Base-by-base conservation (phyloP, 2,888 invertebrate species). In the Theretra japonica region DNA sequence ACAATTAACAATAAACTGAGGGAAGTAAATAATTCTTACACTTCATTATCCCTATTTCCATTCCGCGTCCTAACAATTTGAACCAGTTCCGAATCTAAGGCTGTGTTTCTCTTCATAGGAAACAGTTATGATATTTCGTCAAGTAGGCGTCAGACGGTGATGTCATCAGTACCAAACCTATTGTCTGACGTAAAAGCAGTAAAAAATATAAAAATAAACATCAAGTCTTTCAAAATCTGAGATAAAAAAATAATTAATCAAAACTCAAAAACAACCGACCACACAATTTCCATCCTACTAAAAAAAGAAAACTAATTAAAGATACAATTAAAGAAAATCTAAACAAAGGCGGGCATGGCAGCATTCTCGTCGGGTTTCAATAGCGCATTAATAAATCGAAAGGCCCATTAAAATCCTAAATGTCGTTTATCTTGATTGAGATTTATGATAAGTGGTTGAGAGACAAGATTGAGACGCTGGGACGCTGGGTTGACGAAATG, bases 401-500 rank as follows among this genome's bases (percentile, higher is more conserved):
- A 83, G 85, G 80, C 80, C 88, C 91, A 92, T 93, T 93, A 92
- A 89, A 90, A 87, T 87, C 86, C 86, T 90, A 92, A 91, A 89
- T 88, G 91, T 89, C 88, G 87, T 86, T 90, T 91, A 93, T 93
- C 92, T 89, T 90, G 93, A 93, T 93, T 83, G 80, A 92, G 93
- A 93, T 93, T 90, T 92, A 91, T 92, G 93, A 93, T 93, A 92
- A 91, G 86, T 87, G 85, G 83, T 79, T 76, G 74, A 81, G 75
- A 75, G 81, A 86, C 86, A 81, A 85, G 90, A 92, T 91, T 90
- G 91, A 92, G 92, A 88, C 88, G 88, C 89, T 82, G 83, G 80
- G 69, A 69, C 70, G 71, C 50, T 80, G 79, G 74, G 53, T 78
- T 82, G 84, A 77, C 77, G 81, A 83, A 82, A 84, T 74, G 72